These are phyloP conservation scores for Conomelus anceps DNA, from an alignment of 2,888 invertebrate species.

Conservation along the genomic window DNA sequence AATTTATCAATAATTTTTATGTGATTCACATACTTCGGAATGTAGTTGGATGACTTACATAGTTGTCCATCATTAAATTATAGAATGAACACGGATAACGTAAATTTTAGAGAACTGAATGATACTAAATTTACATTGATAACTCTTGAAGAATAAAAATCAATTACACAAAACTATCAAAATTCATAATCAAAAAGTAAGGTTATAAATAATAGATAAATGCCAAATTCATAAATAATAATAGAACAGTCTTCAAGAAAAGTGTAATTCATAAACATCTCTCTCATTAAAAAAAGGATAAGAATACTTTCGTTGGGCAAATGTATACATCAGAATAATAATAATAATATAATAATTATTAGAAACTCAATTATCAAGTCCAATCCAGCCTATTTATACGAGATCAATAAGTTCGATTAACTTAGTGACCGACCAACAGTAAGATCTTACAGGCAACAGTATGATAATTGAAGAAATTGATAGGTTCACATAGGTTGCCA, in stretches of 20 bases:
- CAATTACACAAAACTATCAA: too few relatives aligned
- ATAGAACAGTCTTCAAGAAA: not conserved
- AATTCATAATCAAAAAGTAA: not conserved
- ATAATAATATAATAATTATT: too few relatives aligned
- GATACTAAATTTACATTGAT: too few relatives aligned
- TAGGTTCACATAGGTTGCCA: too few relatives aligned
- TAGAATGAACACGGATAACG: not conserved
- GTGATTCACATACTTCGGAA: not conserved
- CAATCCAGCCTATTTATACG: too few relatives aligned
- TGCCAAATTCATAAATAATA: not conserved
- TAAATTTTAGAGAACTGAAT: not conserved
- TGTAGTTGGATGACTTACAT: not conserved
- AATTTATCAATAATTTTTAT: not conserved
- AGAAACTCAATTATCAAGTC: too few relatives aligned
- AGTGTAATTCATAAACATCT: not conserved
- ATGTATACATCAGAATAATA: too few relatives aligned
- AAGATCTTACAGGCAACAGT: too few relatives aligned
- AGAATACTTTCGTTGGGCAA: not conserved
- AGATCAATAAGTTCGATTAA: too few relatives aligned
- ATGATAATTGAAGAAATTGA: too few relatives aligned
- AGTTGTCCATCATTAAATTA: not conserved
- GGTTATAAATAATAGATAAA: not conserved
- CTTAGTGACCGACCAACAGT: too few relatives aligned
- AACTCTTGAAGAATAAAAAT: too few relatives aligned
- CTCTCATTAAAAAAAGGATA: not conserved